These are phyloP conservation scores for Sarcophaga bullata DNA, from an alignment of 1,140 invertebrate genomes.

Conservation along the genomic window DNA sequence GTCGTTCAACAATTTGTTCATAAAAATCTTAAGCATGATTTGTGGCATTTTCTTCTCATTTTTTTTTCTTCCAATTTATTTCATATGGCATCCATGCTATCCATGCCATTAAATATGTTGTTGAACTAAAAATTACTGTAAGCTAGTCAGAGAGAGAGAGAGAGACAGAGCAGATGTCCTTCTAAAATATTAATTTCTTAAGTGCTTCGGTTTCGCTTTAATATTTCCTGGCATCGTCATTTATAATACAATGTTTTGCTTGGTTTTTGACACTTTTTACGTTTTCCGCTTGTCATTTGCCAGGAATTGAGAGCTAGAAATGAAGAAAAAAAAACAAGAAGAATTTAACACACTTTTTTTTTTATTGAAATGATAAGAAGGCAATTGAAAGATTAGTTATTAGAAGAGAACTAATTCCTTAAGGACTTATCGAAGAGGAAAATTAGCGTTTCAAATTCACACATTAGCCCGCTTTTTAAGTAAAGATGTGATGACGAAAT, in stretches of 20 bases:
- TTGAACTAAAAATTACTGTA: slow-evolving; percentile 7
- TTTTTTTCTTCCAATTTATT: too few species aligned
- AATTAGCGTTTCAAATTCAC: neutral
- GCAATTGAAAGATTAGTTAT: neutral
- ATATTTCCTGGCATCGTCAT: neutral
- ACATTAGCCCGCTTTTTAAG: neutral
- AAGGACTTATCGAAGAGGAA: neutral
- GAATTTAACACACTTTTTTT: neutral
- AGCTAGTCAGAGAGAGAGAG: neutral
- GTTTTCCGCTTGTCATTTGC: neutral
- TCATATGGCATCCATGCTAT: too few species aligned
- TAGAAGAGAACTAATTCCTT: neutral
- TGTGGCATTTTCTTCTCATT: too few species aligned
- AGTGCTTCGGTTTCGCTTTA: slow-evolving; percentile 30
- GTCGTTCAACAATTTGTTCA: too few species aligned
- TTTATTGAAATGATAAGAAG: neutral
- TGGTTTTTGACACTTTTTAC: neutral
- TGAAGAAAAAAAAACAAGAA: neutral
- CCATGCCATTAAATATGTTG: too few species aligned
- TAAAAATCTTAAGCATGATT: too few species aligned
- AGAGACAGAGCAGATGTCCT: slow-evolving; percentile 32
- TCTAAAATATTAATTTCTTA: slow-evolving; percentile 34
- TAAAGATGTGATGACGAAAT: too few species aligned
- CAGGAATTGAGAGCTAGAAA: neutral
- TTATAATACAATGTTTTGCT: neutral